These are phyloP conservation scores for Diadromus collaris DNA, from an alignment of 2,888 invertebrate genomes.

Conservation along the genomic window DNA sequence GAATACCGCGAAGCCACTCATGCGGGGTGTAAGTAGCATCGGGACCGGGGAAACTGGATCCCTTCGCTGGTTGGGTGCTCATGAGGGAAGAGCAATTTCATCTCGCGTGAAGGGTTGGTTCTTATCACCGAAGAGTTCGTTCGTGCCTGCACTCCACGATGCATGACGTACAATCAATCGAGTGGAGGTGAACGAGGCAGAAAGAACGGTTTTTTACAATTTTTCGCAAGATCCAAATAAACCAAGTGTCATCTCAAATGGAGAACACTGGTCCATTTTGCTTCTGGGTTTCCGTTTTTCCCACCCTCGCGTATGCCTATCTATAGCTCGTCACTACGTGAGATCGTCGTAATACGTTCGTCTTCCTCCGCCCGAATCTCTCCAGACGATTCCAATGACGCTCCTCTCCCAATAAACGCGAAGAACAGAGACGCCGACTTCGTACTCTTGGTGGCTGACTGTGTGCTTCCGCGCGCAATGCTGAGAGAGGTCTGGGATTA, in stretches of 20 bases:
- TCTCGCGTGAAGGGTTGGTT: conserved; percentile 3
- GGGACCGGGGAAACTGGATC: conserved; percentile 1
- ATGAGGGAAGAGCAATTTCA: conserved; percentile 13
- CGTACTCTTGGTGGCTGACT: conserved; percentile 59
- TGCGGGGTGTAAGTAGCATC: neutral
- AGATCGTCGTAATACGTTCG: neutral
- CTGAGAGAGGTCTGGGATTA: conserved; percentile 78
- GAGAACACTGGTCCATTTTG: too few species aligned
- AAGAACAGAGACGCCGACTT: conserved; percentile 24
- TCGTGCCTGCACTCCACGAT: neutral
- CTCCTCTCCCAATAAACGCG: conserved; percentile 11
- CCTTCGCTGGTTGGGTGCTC: neutral
- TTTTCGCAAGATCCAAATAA: too few species aligned
- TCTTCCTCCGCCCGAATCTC: neutral
- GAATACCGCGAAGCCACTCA: conserved; percentile 30
- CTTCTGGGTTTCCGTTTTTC: too few species aligned
- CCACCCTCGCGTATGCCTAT: neutral
- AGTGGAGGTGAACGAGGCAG: too few species aligned
- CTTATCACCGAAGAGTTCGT: neutral
- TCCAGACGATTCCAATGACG: conserved; percentile 15
- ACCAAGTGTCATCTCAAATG: too few species aligned
- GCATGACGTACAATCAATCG: neutral
- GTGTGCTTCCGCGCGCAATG: conserved; percentile 61
- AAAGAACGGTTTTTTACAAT: too few species aligned
- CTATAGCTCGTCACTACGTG: neutral